phyloP scores from a whole-genome alignment of 2,113 vertebrate species.

The Propithecus coquereli region DNA sequence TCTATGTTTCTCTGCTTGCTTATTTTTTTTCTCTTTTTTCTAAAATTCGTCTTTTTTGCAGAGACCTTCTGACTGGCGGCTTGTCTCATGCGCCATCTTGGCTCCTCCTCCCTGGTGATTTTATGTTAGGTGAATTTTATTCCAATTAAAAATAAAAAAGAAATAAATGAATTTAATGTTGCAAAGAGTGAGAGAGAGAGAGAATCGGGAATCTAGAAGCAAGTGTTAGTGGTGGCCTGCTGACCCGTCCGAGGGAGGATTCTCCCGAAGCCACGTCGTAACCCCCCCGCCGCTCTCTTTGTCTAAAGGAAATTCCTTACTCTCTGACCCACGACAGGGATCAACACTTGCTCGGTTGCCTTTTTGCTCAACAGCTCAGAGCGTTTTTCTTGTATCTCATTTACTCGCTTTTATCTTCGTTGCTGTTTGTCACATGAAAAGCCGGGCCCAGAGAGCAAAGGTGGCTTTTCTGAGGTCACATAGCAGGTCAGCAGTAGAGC shows the following conservation, averaged over 20 bases:
- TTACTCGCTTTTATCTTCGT: neutral
- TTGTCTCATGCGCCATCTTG: no score
- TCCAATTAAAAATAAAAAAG: neutral
- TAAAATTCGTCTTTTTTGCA: no score
- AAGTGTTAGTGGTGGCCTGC: fast-evolving
- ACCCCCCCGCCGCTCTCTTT: neutral
- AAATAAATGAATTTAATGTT: neutral
- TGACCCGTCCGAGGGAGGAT: neutral
- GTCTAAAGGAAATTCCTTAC: neutral
- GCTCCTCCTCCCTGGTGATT: no score
- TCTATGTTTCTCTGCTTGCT: no score
- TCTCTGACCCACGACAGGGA: neutral
- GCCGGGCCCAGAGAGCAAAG: neutral
- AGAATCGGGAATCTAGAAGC: neutral
- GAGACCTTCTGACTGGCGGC: no score
- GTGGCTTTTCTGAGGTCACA: neutral
- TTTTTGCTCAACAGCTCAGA: neutral
- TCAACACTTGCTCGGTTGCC: neutral
- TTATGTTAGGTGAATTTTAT: neutral
- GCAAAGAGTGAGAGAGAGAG: neutral
- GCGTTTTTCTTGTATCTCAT: neutral
- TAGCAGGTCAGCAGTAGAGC: neutral
- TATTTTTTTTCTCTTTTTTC: no score
- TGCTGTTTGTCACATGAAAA: neutral
- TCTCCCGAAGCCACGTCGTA: neutral